These are phyloP conservation scores for Butorides virescens DNA, from an alignment of 2,113 vertebrate species.

Conservation along the genomic window DNA sequence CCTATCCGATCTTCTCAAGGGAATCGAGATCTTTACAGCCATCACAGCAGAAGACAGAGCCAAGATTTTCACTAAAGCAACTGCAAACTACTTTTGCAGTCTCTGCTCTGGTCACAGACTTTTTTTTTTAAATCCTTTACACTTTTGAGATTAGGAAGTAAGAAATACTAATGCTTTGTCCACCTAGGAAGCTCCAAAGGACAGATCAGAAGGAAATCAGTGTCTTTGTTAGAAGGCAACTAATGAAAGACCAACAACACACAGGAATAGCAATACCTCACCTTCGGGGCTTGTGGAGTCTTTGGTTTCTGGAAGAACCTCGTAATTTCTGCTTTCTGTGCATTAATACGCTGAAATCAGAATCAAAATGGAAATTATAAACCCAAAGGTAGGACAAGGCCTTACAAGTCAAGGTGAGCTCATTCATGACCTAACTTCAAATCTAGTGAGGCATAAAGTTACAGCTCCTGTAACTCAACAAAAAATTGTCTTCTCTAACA, in stretches of 20 bases:
- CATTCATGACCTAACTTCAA: background rate
- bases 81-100: background rate
- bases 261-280: conserved; percentile 36
- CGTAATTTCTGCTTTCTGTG: conserved; percentile 93
- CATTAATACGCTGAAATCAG: conserved; percentile 86
- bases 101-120: background rate
- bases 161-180: background rate
- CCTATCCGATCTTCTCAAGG: background rate
- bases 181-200: background rate
- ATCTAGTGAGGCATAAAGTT: background rate
- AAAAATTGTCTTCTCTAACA: background rate
- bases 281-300: conserved; percentile 90
- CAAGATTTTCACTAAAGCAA: background rate
- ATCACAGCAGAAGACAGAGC: background rate
- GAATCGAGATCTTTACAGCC: background rate
- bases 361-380: background rate
- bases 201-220: background rate
- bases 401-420: background rate
- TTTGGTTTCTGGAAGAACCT: conserved; percentile 96
- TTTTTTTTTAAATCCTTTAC: background rate
- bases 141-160: background rate
- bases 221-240: background rate
- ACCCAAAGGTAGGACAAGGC: background rate
- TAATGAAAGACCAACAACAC: background rate
- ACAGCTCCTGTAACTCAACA: background rate